Percentiles rank a stretch among this genome's conserved stretches.
Evolutionary conservation across 2,888 invertebrate species (phyloP).

Genomic region (Cheilosia variabilis): DNA sequence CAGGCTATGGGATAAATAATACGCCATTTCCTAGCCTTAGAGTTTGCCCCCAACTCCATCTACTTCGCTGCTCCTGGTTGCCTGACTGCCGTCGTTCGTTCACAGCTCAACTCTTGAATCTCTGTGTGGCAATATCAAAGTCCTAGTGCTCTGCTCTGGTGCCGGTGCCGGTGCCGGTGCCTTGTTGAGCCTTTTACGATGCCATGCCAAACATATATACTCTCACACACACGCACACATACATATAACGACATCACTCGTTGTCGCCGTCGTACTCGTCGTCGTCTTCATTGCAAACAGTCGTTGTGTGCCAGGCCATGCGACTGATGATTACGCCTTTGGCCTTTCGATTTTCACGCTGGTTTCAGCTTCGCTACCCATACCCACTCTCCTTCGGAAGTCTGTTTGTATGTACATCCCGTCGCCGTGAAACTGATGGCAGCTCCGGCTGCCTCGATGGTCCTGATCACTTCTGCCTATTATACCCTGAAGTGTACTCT

Average conservation of each 20-base stretch:
- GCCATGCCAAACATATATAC: slow-evolving; percentile 69
- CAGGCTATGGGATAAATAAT: slow-evolving; percentile 72
- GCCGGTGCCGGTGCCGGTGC: slow-evolving; percentile 46
- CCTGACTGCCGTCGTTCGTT: slow-evolving; percentile 47
- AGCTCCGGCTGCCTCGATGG: slow-evolving; percentile 65
- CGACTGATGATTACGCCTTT: slow-evolving; percentile 77
- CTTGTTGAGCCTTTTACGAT: slow-evolving; percentile 74
- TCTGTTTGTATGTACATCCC: slow-evolving; percentile 20
- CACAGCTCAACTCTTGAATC: slow-evolving; percentile 66
- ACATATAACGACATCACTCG: slow-evolving; percentile 4
- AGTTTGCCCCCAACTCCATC: slow-evolving; percentile 56
- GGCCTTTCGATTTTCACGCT: slow-evolving; percentile 77
- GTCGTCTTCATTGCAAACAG: slow-evolving; percentile 49
- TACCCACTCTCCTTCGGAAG: slow-evolving; percentile 13
- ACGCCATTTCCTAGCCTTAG: slow-evolving; percentile 75
- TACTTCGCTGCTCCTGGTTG: slow-evolving; percentile 60
- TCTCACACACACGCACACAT: slow-evolving; percentile 13
- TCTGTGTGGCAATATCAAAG: slow-evolving; percentile 73
- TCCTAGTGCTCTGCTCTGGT: slow-evolving; percentile 66
- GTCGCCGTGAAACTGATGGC: slow-evolving; percentile 50
- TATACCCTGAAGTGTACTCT: slow-evolving; percentile 76
- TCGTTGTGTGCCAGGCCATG: slow-evolving; percentile 75
- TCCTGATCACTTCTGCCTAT: slow-evolving; percentile 77
- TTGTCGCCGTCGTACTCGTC: slow-evolving; percentile 13
- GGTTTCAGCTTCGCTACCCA: slow-evolving; percentile 61